Conservation (phyloP, 2,113 vertebrate species). For the Nerophis lumbriciformis region DNA sequence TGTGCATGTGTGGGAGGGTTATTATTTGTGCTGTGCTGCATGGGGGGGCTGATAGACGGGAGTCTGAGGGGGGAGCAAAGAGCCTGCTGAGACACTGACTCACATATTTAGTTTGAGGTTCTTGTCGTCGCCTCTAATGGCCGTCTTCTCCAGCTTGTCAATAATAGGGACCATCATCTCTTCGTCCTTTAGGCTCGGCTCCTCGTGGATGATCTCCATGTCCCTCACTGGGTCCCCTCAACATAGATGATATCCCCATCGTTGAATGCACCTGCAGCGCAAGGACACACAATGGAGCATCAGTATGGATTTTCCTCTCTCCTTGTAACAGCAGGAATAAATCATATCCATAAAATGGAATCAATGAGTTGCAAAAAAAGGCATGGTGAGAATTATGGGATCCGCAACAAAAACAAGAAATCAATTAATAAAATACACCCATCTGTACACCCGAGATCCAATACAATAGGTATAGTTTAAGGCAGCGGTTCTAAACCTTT, state of each 20-base stretch:
- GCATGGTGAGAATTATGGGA: neutral
- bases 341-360: constrained; percentile 20
- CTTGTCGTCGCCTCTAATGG: constrained; percentile 87
- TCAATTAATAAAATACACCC: neutral
- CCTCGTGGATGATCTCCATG: constrained; percentile 83
- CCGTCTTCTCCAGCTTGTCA: constrained; percentile 93
- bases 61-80: constrained; percentile 46
- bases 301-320: neutral
- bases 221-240: constrained; percentile 95
- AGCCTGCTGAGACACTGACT: constrained; percentile 74
- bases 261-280: constrained; percentile 81
- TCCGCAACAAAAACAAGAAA: neutral
- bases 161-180: constrained; percentile 89
- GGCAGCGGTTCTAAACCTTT: no score
- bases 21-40: constrained; percentile 68
- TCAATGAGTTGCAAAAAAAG: constrained; percentile 31
- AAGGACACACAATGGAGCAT: constrained; percentile 22
- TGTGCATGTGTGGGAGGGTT: constrained; percentile 64
- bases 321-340: constrained; percentile 5
- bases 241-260: constrained; percentile 98
- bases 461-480: no score
- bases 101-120: constrained; percentile 95
- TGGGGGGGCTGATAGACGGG: constrained; percentile 33
- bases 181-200: constrained; percentile 90
- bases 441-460: no score